Evolutionary conservation across 2,113 vertebrate genomes (phyloP), one percentile per base, ranked within the genome.

Genomic region (Lathamus discolor): DNA sequence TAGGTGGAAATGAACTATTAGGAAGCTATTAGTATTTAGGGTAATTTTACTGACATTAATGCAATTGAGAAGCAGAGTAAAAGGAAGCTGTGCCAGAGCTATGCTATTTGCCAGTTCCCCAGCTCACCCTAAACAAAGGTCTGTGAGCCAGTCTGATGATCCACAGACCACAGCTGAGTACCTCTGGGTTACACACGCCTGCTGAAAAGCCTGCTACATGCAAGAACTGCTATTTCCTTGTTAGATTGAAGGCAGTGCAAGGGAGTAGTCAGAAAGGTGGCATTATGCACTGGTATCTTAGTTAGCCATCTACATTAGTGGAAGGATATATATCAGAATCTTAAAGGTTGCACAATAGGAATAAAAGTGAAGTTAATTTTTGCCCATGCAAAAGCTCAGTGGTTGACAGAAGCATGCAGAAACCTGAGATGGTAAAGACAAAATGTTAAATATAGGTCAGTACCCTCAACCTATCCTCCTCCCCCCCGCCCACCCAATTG

Each of bases 21-120:
- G 93, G 93, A 95, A 95, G 91, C 51, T 89, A 92, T 96, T 95
- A 95, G 80, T 62, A 79, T 81, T 91, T 66, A 79, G 66, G 7
- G 11, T 68, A 94, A 94, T 95, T 92, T 37, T 63, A 66, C 81
- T 87, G 83, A 52, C 90, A 91, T 66, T 92, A 96, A 96, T 93
- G 62, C n/a, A 91, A 92, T 96, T 96, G 46, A 92, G 77, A 86
- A 95, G 62, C 88, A 86, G 83, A 88, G 83, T 49, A 84, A 91
- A 88, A 96, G 90, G 80, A 94, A 96, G 96, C 67, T 44, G 66
- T 82, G 88, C 80, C 61, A 69, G 73, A 35, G 55, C 62, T 68
- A 8, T 24, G 48, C 88, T 74, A 62, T 55, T 86, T 70, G 81
- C 67, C 72, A 54, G 49, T 18, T 83, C 55, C 77, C 79, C 85